Evolutionary conservation across 2,113 vertebrate species (phyloP), one percentile per base, ranked within the genome.

Genomic region (Bufo gargarizans): DNA sequence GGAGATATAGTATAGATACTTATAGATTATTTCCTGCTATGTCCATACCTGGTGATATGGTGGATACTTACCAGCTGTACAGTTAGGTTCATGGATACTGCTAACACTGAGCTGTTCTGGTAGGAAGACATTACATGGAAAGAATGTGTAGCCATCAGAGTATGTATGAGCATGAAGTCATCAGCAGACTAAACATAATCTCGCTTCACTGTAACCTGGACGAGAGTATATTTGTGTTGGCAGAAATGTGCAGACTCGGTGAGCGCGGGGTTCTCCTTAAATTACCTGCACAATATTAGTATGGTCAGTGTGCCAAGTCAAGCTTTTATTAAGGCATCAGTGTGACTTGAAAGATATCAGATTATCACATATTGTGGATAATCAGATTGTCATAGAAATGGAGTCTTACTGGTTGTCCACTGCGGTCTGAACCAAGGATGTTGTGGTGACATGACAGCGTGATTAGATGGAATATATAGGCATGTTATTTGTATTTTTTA

Each of bases 141-240:
- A 77, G 84, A 77, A 86, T 86, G 55, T 86, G 84, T 77, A 77
- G 65, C 56, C 71, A 47, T 77, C 72, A 13, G 84, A 47, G 53
- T 59, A 85, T 85, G 71, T 58, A 56, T 77, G 55, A 77, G 69
- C 58, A 65, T 86, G 72, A 86, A 49, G 84, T 86, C 84, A 86
- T 76, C 20, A 61, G 84, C 17, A 77, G 7, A 19, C 56, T 86
- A 77, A 86, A 22, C 56, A 33, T 77, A 77, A 47, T 33, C 55
- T 4, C 4, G 16, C 50, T 69, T 69, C 82, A 71, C n/a, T 49
- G 45, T 82, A 50, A 49, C 80, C 59, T n/a, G 59, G 10, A 65
- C 17, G 58, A 61, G 17, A 47, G 19, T 65, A 63, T 47, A 53
- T 84, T 33, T 71, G 50, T 53, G 20, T 33, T 50, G 20, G 49